Conservation (phyloP, 2,797 vertebrate species). For the Anguilla obscura region DNA sequence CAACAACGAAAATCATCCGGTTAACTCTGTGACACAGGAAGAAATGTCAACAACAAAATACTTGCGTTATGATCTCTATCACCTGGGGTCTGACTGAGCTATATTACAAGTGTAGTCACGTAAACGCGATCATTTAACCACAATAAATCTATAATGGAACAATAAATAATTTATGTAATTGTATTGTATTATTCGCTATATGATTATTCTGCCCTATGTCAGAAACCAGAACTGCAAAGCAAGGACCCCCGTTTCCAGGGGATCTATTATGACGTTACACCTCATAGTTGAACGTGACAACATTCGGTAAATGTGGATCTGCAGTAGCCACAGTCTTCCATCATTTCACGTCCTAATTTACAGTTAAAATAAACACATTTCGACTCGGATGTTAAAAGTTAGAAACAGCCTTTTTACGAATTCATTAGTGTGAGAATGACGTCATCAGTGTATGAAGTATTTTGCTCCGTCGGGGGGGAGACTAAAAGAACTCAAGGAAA, state of each 20-base stretch:
- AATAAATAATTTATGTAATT: background rate
- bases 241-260: background rate
- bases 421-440: background rate
- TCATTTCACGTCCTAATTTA: background rate
- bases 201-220: background rate
- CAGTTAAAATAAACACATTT: background rate
- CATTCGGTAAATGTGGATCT: background rate
- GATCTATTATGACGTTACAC: background rate
- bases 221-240: background rate
- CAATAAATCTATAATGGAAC: background rate
- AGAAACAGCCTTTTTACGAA: background rate
- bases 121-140: background rate
- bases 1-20: slow-evolving; percentile 44
- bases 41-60: background rate
- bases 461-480: background rate
- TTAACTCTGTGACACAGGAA: background rate
- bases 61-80: background rate
- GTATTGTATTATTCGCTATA: background rate
- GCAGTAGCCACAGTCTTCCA: background rate
- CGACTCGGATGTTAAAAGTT: background rate
- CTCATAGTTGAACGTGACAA: background rate
- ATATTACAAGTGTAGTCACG: background rate
- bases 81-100: background rate
- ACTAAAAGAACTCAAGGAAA: background rate
- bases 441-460: background rate